A percentile compares a stretch with the other conserved stretches of the same genome.
Conservation (phyloP, 2,797 vertebrate genomes). For the Naso thynnoides region DNA sequence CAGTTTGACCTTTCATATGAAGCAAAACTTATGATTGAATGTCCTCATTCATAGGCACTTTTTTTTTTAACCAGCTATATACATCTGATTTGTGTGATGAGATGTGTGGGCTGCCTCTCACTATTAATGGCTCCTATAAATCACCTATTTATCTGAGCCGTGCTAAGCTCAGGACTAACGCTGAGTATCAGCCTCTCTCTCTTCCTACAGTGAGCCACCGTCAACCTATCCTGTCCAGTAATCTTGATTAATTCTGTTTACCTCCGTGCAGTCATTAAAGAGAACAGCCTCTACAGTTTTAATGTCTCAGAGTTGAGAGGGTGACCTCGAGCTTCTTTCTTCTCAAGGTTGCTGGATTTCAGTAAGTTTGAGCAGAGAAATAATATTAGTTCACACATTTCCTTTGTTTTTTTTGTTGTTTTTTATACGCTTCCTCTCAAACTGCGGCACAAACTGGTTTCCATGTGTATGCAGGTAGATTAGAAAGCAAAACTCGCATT, state of each 20-base stretch:
- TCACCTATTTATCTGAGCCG: conserved; percentile 72
- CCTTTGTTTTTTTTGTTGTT: background rate
- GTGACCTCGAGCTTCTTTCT: conserved; percentile 49
- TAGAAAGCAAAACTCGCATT: conserved; percentile 4
- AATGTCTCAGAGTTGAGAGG: conserved; percentile 36
- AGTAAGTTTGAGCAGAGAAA: conserved; percentile 6
- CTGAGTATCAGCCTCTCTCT: conserved; percentile 51
- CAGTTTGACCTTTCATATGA: conserved; percentile 53
- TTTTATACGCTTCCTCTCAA: conserved; percentile 2
- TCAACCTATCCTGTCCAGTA: conserved; percentile 63
- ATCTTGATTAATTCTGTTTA: conserved; percentile 85
- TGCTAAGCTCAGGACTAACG: conserved; percentile 30
- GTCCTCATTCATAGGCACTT: conserved; percentile 40
- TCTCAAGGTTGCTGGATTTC: conserved; percentile 46
- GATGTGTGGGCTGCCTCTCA: conserved; percentile 63
- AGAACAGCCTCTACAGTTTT: conserved; percentile 67
- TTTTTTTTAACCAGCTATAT: conserved; percentile 49
- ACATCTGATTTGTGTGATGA: conserved; percentile 72
- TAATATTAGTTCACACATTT: background rate
- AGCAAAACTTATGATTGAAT: conserved; percentile 34
- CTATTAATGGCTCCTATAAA: conserved; percentile 78
- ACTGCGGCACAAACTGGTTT: conserved; percentile 9
- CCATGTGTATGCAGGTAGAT: background rate
- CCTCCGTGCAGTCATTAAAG: conserved; percentile 56
- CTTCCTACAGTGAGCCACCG: conserved; percentile 50